These are phyloP conservation scores for Catagonus wagneri DNA, from an alignment of 2,113 vertebrate genomes.

Conservation along the genomic window DNA sequence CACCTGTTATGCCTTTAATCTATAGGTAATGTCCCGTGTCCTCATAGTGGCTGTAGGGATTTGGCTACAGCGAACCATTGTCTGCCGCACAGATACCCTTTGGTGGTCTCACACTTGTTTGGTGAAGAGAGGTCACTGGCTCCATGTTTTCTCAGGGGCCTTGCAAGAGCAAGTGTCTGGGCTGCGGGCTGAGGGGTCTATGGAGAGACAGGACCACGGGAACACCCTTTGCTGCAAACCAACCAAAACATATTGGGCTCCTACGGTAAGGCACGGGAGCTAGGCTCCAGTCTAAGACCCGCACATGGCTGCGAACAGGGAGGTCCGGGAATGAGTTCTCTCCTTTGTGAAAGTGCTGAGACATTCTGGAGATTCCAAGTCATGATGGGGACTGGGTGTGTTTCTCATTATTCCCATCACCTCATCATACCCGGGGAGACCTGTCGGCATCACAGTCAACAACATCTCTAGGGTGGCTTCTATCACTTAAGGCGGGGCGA, in stretches of 20 bases:
- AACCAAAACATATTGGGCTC: neutral
- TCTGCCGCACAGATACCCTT: neutral
- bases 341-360: conserved; percentile 21
- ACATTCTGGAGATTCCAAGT: conserved; percentile 57
- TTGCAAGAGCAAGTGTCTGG: neutral
- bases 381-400: conserved; percentile 56
- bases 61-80: neutral
- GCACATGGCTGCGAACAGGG: neutral
- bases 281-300: neutral
- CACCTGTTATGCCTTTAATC: neutral
- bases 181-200: neutral
- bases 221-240: conserved; percentile 23
- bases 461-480: conserved; percentile 66
- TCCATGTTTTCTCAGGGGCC: neutral
- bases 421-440: conserved; percentile 66
- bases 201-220: neutral
- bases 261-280: neutral
- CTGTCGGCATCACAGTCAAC: conserved; percentile 67
- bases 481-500: conserved; percentile 67
- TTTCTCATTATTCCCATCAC: conserved; percentile 72
- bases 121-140: neutral
- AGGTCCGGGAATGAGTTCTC: conserved; percentile 39
- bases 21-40: neutral
- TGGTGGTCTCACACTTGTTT: conserved; percentile 21
- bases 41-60: neutral